phyloP scores from a whole-genome alignment of 2,113 vertebrate species.

The Naja naja region DNA sequence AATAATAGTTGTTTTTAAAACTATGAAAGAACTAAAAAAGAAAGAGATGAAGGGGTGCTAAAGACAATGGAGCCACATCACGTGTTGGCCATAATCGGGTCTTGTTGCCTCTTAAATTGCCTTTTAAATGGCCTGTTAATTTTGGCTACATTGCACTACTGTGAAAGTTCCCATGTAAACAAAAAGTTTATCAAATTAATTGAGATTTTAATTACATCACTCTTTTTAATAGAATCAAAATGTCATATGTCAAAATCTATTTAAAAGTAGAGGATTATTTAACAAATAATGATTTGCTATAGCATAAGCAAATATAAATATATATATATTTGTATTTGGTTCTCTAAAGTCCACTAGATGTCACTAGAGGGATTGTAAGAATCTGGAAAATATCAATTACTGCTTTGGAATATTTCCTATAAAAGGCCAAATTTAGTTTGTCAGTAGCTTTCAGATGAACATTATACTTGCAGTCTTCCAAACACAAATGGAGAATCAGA shows the following conservation, averaged over 20 bases:
- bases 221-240: not conserved
- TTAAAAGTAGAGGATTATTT: rapidly evolving
- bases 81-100: not conserved
- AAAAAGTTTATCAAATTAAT: not conserved
- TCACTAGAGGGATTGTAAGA: conserved; percentile 60
- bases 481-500: not conserved
- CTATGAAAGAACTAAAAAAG: not conserved
- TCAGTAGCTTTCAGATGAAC: not conserved
- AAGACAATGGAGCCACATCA: not conserved
- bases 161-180: not conserved
- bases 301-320: no score
- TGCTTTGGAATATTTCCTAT: not conserved
- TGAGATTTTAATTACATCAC: not conserved
- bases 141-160: not conserved
- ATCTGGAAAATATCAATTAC: not conserved
- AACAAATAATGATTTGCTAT: not conserved
- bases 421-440: not conserved
- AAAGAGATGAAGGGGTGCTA: not conserved
- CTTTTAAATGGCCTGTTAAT: not conserved
- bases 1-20: not conserved
- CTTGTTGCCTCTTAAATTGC: not conserved
- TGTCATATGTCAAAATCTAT: not conserved
- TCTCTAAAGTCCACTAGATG: conserved; percentile 63
- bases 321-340: not conserved
- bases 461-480: not conserved